Evolutionary conservation across 2,888 invertebrate species (phyloP).

Genomic region (Stegana nigrithorax): DNA sequence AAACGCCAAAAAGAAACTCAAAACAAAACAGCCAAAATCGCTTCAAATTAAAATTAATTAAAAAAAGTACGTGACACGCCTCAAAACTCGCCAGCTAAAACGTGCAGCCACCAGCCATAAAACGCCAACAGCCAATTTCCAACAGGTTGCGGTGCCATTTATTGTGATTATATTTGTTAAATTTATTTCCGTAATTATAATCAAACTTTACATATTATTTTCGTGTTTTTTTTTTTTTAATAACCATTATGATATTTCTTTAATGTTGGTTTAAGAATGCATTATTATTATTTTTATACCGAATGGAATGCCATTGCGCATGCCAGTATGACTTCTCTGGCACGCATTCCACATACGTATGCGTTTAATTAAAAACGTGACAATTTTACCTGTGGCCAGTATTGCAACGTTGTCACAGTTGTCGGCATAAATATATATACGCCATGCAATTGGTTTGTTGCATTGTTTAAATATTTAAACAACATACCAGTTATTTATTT

Average conservation of each 20-base stretch:
- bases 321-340: slow-evolving; percentile 23
- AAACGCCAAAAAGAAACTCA: no score
- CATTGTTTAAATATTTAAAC: slow-evolving; percentile 46
- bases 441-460: slow-evolving; percentile 1
- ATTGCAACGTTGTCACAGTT: slow-evolving; percentile 11
- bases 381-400: slow-evolving; percentile 53
- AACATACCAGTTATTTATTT: no score
- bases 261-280: no score
- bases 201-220: not conserved
- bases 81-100: no score
- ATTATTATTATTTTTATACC: no score
- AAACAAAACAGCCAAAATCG: no score
- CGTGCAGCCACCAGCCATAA: no score
- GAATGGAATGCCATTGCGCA: no score
- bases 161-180: not conserved
- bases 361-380: slow-evolving; percentile 58
- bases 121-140: no score
- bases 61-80: no score
- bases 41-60: no score
- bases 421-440: not conserved
- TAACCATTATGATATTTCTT: no score
- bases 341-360: slow-evolving; percentile 13
- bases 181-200: slow-evolving; percentile 1
- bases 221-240: slow-evolving; percentile 40
- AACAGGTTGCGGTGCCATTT: not conserved